These are phyloP conservation scores for Pteromalus puparum DNA, from an alignment of 1,140 invertebrate genomes.

Conservation along the genomic window DNA sequence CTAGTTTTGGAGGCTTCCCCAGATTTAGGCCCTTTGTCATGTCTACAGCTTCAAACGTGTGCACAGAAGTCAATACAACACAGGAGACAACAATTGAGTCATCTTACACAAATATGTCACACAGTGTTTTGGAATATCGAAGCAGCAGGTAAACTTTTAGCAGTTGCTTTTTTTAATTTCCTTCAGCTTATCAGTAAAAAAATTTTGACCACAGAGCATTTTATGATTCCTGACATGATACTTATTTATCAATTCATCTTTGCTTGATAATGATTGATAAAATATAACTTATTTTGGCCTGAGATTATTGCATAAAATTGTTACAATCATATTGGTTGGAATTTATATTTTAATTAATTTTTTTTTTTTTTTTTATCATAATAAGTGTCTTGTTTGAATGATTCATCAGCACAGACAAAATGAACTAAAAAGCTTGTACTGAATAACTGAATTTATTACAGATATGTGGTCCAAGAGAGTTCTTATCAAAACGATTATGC, in stretches of 20 bases:
- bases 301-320: too few relatives aligned
- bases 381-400: background rate
- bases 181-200: too few relatives aligned
- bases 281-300: too few relatives aligned
- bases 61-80: slow-evolving; percentile 56
- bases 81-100: slow-evolving; percentile 65
- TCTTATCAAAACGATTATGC: slow-evolving; percentile 64
- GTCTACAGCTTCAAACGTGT: slow-evolving; percentile 65
- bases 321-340: too few relatives aligned
- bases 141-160: slow-evolving; percentile 66
- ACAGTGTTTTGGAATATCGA: slow-evolving; percentile 71
- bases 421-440: slow-evolving; percentile 14
- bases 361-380: slow-evolving; percentile 19
- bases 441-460: slow-evolving; percentile 50
- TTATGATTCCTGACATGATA: too few relatives aligned
- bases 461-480: slow-evolving; percentile 67
- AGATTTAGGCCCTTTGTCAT: slow-evolving; percentile 71
- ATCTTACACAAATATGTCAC: slow-evolving; percentile 68
- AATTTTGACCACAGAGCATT: too few relatives aligned
- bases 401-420: background rate
- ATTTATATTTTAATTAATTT: too few relatives aligned
- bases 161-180: background rate
- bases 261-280: too few relatives aligned
- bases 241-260: too few relatives aligned
- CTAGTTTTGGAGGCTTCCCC: slow-evolving; percentile 68